Percentiles rank a stretch among this genome's conserved stretches.
These are phyloP conservation scores for Drosophila subobscura DNA, from an alignment of 1,140 invertebrate species.

Conservation along the genomic window DNA sequence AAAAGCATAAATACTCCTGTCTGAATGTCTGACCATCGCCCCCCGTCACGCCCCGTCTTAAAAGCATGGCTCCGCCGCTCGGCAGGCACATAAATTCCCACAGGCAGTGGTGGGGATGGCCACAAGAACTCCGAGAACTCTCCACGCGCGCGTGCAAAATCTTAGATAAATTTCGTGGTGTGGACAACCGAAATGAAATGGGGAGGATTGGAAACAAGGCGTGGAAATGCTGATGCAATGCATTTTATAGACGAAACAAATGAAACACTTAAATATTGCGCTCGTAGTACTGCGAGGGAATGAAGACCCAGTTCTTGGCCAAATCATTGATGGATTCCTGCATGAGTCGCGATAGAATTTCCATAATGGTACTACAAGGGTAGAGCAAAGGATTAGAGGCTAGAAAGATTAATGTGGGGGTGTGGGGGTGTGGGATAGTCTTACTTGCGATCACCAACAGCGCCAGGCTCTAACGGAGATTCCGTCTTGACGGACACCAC, in stretches of 20 bases:
- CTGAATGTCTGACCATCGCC: conserved; percentile 14
- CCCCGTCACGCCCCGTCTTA: conserved; percentile 27
- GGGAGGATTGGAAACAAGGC: conserved; percentile 3
- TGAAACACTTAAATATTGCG: conserved; percentile 30
- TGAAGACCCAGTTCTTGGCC: conserved; percentile 76
- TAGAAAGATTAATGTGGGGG: background rate
- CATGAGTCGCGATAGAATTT: conserved; percentile 57
- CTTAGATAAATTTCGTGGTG: conserved; percentile 58
- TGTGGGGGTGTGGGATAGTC: background rate
- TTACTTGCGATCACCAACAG: conserved; percentile 52
- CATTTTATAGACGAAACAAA: conserved; percentile 18
- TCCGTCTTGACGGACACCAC: conserved; percentile 6
- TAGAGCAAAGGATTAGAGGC: background rate
- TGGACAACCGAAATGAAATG: conserved; percentile 35
- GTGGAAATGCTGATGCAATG: conserved; percentile 26
- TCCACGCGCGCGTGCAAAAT: conserved; percentile 40
- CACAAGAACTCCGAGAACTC: conserved; percentile 12
- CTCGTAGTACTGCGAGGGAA: conserved; percentile 67
- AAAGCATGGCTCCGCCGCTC: conserved; percentile 20
- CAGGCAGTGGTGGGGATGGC: background rate
- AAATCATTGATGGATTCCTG: conserved; percentile 67
- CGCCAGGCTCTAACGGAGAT: background rate
- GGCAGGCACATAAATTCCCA: conserved; percentile 50
- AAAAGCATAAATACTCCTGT: conserved; percentile 24
- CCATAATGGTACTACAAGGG: conserved; percentile 49